Evolutionary conservation across 2,888 invertebrate genomes (phyloP).

Genomic region (Clepsis dumicolana): DNA sequence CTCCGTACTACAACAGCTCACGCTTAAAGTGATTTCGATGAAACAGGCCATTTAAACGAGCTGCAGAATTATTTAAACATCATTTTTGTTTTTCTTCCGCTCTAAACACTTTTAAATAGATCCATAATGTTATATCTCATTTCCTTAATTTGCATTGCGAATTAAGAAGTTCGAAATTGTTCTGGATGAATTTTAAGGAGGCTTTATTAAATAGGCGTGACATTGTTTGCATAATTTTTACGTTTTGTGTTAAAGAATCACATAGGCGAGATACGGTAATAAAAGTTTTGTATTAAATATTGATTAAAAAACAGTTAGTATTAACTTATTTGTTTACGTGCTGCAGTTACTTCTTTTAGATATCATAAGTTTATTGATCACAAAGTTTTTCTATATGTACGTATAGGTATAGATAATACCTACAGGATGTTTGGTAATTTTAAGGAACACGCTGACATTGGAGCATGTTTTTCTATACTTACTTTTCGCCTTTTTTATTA

Average conservation of each 20-base stretch:
- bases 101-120: constrained; percentile 23
- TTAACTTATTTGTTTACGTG: neutral
- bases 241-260: neutral
- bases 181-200: constrained; percentile 59
- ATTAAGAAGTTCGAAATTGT: constrained; percentile 57
- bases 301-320: neutral
- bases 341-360: neutral
- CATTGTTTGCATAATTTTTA: constrained; percentile 33
- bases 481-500: no score
- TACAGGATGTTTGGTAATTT: neutral
- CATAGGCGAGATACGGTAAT: neutral
- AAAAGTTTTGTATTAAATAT: neutral
- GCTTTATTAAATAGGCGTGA: constrained; percentile 45
- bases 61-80: neutral
- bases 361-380: neutral
- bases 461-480: no score
- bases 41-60: neutral
- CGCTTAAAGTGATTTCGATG: neutral
- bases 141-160: constrained; percentile 62
- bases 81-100: neutral
- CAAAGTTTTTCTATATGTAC: neutral
- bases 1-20: neutral
- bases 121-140: constrained; percentile 57
- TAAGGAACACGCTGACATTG: no score
- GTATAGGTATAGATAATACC: no score